phyloP scores from a whole-genome alignment of 2,888 invertebrate species.

The Lucinisca nassula region DNA sequence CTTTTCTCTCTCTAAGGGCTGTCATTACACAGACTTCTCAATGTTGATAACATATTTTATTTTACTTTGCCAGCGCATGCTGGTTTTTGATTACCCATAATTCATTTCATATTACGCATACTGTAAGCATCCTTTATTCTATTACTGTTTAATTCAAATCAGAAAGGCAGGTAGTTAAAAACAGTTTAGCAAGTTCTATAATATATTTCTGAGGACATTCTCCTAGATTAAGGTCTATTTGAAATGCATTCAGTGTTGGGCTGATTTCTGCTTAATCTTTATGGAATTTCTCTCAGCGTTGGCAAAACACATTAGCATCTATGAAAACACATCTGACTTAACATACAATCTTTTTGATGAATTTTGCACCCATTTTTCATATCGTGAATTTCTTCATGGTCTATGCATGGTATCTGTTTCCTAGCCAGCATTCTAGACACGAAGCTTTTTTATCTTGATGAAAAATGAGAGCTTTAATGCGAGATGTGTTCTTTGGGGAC shows the following conservation, averaged over 20 bases:
- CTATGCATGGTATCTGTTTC: slow-evolving; percentile 15
- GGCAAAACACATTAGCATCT: slow-evolving; percentile 51
- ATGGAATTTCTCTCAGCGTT: slow-evolving; percentile 33
- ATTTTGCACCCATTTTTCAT: slow-evolving; percentile 2
- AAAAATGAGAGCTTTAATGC: slow-evolving; percentile 71
- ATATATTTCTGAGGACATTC: slow-evolving; percentile 33
- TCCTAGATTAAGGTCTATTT: slow-evolving; percentile 38
- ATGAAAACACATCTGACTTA: slow-evolving; percentile 32
- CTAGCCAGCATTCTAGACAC: slow-evolving; percentile 4
- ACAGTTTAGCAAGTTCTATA: slow-evolving; percentile 50
- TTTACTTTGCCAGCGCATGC: neutral
- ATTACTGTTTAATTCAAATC: slow-evolving; percentile 22
- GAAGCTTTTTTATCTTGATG: slow-evolving; percentile 68
- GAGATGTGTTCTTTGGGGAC: slow-evolving; percentile 6
- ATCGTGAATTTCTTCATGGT: neutral
- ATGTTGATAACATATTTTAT: too few species aligned
- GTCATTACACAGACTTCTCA: too few species aligned
- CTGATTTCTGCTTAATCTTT: slow-evolving; percentile 8
- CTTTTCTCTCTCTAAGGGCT: too few species aligned
- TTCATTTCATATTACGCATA: slow-evolving; percentile 7
- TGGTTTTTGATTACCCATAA: slow-evolving; percentile 11
- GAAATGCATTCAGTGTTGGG: slow-evolving; percentile 43
- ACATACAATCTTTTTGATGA: slow-evolving; percentile 25
- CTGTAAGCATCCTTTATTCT: neutral
- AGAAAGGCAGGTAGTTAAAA: slow-evolving; percentile 48